These are phyloP conservation scores for Otolemur garnettii DNA, from an alignment of 2,113 vertebrate species.

Conservation along the genomic window DNA sequence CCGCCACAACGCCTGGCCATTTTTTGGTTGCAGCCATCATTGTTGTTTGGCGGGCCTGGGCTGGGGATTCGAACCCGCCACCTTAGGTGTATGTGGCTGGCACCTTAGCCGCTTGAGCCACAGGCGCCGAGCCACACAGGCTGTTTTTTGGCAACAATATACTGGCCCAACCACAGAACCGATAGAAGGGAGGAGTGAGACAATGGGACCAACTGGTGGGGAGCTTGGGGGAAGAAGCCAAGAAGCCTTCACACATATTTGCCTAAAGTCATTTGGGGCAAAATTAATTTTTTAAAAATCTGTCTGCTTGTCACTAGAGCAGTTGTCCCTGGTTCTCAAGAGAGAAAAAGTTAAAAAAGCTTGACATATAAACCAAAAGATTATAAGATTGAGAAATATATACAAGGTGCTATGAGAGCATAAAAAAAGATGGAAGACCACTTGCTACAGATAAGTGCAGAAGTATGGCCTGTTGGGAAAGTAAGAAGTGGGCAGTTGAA, in stretches of 20 bases:
- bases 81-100: too few relatives aligned
- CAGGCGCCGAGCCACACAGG: too few relatives aligned
- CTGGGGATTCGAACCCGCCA: too few relatives aligned
- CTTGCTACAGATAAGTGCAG: not conserved
- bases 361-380: not conserved
- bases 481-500: not conserved
- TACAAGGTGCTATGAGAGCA: not conserved
- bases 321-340: not conserved
- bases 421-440: not conserved
- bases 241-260: not conserved
- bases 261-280: conserved; percentile 5
- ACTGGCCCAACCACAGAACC: not conserved
- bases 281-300: conserved; percentile 21
- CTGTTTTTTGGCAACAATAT: conserved; percentile 40
- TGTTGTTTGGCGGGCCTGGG: too few relatives aligned
- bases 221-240: not conserved
- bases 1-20: too few relatives aligned
- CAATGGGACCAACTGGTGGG: not conserved
- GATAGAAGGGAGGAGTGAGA: not conserved
- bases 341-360: not conserved
- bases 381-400: not conserved
- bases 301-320: not conserved
- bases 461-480: not conserved
- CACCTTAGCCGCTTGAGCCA: too few relatives aligned
- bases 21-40: too few relatives aligned